Evolutionary conservation across 2,888 invertebrate genomes (phyloP), one percentile per base, ranked within the genome.

Genomic region (Miltochrista miniata): DNA sequence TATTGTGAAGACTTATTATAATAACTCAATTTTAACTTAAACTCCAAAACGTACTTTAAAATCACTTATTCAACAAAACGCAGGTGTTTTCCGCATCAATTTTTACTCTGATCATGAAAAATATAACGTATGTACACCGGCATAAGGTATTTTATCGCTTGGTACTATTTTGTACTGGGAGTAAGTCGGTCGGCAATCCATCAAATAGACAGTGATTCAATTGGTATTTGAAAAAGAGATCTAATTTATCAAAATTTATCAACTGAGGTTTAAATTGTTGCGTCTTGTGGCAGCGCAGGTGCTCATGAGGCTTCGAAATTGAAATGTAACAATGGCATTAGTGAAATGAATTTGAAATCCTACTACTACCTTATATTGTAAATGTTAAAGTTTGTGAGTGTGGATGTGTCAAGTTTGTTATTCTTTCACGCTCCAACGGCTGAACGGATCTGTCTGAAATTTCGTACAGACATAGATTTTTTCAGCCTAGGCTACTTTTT

Each of bases 221-320:
- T 74, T 67, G 73, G 58, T 64, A 67, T 70, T 68, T 66, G 68
- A 69, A 70, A 70, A 72, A 74, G 68, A 73, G 72, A 72, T 72
- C 61, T 69, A 74, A 79, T 80, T 79, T 76, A 77, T 79, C 78
- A 78, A 72, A 75, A 72, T 77, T 72, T 73, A 72, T 74, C 64
- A 62, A 42, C 49, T 46, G 56, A 58, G 68, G 50, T 66, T 66
- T 57, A 63, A 67, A 68, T 73, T 65, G 61, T 68, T 70, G 50
- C 47, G 50, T 45, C 37, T 62, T 54, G 58, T 46, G 45, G 65
- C 36, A 48, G 48, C 61, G 43, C 77, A 74, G 76, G 68, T 77
- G 74, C 51, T 54, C 48, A 64, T 64, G 58, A 52, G 37, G 29
- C 47, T 58, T 50, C 45, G n/a, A 33, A 37, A 30, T 31, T 43